A percentile compares a stretch with the other conserved stretches of the same genome.
phyloP scores from a whole-genome alignment of 2,113 vertebrate genomes.

The Nothocercus nigrocapillus region DNA sequence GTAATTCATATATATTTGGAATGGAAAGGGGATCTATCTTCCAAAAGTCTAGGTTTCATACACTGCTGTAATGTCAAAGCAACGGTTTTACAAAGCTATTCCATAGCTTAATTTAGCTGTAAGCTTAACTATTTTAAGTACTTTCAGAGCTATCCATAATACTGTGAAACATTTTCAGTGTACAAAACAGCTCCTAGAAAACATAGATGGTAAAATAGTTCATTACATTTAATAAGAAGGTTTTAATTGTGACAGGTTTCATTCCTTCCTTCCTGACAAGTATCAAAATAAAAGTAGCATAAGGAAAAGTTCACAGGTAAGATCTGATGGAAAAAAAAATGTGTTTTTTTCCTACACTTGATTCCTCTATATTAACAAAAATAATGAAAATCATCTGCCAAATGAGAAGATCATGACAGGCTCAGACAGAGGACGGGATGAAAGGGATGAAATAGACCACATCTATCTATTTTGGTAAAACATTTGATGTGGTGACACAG shows the following conservation, averaged over 20 bases:
- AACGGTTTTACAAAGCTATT: not conserved
- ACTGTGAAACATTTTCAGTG: not conserved
- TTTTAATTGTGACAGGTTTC: not conserved
- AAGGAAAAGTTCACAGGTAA: not conserved
- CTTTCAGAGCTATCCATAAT: conserved; percentile 18
- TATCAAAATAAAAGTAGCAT: not conserved
- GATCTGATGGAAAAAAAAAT: not conserved
- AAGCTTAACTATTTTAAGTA: not conserved
- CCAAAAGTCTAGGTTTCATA: not conserved
- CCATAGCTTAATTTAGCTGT: not conserved
- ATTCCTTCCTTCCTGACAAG: not conserved
- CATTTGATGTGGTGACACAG: not conserved
- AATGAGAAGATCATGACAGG: not conserved
- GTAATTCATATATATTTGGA: not conserved
- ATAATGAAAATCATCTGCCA: not conserved
- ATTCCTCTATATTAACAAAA: not conserved
- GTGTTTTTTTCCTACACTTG: not conserved
- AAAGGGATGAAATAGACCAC: not conserved
- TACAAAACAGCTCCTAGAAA: not conserved
- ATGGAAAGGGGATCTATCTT: not conserved
- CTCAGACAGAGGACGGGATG: not conserved
- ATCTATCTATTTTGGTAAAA: not conserved
- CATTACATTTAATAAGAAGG: not conserved
- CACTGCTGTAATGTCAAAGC: not conserved
- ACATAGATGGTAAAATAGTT: not conserved